A percentile compares a stretch with the other conserved stretches of the same genome.
These are phyloP conservation scores for Epicampocera succincta DNA, from an alignment of 2,888 invertebrate genomes.

Conservation along the genomic window DNA sequence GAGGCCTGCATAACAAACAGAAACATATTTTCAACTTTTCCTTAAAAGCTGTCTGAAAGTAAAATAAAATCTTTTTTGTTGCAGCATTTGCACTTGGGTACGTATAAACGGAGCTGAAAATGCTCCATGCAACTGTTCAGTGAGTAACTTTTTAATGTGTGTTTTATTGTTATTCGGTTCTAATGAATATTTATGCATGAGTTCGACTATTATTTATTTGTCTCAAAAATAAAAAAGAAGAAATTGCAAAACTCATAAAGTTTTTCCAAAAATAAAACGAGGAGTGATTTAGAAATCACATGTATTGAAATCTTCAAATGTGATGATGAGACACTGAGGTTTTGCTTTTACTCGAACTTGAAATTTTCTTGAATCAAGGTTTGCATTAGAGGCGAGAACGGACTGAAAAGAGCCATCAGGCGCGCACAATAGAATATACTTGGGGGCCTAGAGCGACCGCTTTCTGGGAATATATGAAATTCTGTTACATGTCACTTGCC, in stretches of 20 bases:
- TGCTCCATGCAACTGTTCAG: conserved; percentile 30
- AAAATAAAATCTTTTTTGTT: conserved; percentile 7
- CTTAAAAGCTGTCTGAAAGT: conserved; percentile 1
- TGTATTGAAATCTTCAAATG: not conserved
- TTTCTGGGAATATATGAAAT: too few relatives aligned
- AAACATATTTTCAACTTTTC: conserved; percentile 10
- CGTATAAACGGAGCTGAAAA: conserved; percentile 49
- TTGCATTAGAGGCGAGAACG: too few relatives aligned
- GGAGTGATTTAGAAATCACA: not conserved
- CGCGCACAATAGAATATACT: too few relatives aligned
- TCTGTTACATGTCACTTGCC: too few relatives aligned
- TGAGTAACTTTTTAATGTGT: conserved; percentile 6
- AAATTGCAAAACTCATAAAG: not conserved
- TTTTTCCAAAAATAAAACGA: conserved; percentile 4
- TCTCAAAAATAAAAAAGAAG: not conserved
- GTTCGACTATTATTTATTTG: conserved; percentile 29
- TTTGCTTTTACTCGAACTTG: too few relatives aligned
- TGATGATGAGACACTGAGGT: too few relatives aligned
- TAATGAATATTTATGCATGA: conserved; percentile 46
- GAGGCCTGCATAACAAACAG: conserved; percentile 45
- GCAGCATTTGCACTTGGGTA: conserved; percentile 45
- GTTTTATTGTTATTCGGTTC: conserved; percentile 45
- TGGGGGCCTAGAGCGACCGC: too few relatives aligned
- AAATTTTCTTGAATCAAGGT: too few relatives aligned
- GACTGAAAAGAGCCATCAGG: too few relatives aligned